These are phyloP conservation scores for Pelagia noctiluca DNA, from an alignment of 30 jellyfish, hydroid and myxozoan species.

Conservation along the genomic window DNA sequence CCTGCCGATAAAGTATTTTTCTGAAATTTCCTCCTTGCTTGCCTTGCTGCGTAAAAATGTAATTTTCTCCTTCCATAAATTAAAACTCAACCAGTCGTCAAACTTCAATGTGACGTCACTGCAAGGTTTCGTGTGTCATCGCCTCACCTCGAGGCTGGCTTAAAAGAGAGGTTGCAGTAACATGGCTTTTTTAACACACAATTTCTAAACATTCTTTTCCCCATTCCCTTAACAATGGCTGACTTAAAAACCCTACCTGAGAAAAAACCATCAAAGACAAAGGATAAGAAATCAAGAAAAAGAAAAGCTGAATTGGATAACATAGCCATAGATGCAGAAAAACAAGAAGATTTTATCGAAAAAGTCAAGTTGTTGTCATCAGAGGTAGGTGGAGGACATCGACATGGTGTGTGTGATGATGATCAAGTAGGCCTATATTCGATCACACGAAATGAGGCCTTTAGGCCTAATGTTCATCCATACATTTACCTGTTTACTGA, in stretches of 20 bases:
- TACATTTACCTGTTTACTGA: too few species aligned
- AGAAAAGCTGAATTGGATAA: background rate
- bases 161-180: too few species aligned
- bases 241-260: background rate
- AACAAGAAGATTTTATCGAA: constrained; percentile 59
- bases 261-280: background rate
- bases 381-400: constrained; percentile 22
- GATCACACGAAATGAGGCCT: background rate
- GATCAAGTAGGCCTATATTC: background rate
- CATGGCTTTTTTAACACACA: too few species aligned
- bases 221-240: background rate
- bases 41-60: background rate
- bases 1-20: too few species aligned
- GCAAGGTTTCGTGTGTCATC: too few species aligned
- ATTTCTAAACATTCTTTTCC: background rate
- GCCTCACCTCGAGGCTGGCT: too few species aligned
- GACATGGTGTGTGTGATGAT: background rate
- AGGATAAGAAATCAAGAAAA: background rate
- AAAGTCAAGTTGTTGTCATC: constrained; percentile 25
- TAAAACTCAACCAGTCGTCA: too few species aligned
- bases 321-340: constrained; percentile 60
- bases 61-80: too few species aligned
- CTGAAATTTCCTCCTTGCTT: background rate
- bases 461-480: too few species aligned
- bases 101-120: too few species aligned